Percentiles rank a stretch among this genome's conserved stretches.
Conservation (phyloP, 2,888 invertebrate species). For the Mythimna loreyi region DNA sequence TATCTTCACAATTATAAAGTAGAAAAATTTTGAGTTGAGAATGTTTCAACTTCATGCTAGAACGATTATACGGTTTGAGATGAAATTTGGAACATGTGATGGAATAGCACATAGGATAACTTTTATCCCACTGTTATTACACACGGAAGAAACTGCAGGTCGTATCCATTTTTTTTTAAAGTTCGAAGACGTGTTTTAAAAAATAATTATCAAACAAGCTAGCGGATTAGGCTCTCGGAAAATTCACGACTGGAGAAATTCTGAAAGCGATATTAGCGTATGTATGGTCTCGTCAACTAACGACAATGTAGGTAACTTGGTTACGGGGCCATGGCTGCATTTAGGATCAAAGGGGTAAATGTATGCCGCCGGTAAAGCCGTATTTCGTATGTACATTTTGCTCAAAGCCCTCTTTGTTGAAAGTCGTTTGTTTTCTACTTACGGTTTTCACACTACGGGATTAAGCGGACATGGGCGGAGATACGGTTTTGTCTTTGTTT, state of each 20-base stretch:
- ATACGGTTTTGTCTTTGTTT: conserved; percentile 1
- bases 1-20: too few species aligned
- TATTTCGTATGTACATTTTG: conserved; percentile 43
- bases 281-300: conserved; percentile 22
- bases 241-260: conserved; percentile 9
- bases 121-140: too few species aligned
- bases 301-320: conserved; percentile 49
- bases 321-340: conserved; percentile 53
- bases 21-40: too few species aligned
- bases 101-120: too few species aligned
- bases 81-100: too few species aligned
- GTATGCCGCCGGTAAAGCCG: conserved; percentile 32
- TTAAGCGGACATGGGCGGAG: conserved; percentile 20
- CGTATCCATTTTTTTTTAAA: too few species aligned
- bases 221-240: conserved; percentile 12
- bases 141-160: too few species aligned
- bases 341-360: conserved; percentile 54
- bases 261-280: conserved; percentile 22
- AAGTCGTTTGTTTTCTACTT: conserved; percentile 43
- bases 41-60: too few species aligned
- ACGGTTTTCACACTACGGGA: conserved; percentile 28
- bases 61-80: too few species aligned
- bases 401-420: conserved; percentile 37
- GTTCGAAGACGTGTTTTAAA: neutral
- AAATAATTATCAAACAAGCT: neutral